These are phyloP conservation scores for Pan troglodytes DNA, from an alignment of 2,113 vertebrate species.

Conservation along the genomic window NHGRI_mPanTro3-v2.1_pri NC_072410.2:37957501-37958000, in stretches of 20 bases:
- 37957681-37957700: slow-evolving; percentile 6
- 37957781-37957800: neutral
- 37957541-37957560: neutral
- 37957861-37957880: neutral
- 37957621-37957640: slow-evolving; percentile 4
- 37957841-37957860: neutral
- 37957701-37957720: neutral
- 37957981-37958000: neutral
- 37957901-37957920: neutral
- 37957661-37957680: neutral
- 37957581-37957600: neutral
- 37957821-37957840: neutral
- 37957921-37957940: neutral
- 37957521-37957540: neutral
- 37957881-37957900: slow-evolving; percentile 11
- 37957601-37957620: neutral
- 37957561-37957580: neutral
- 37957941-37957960: slow-evolving; percentile 18
- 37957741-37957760: neutral
- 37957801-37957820: neutral
- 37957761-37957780: neutral
- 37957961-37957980: neutral
- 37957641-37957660: slow-evolving; percentile 35
- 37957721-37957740: neutral
- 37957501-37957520: neutral